Conservation (phyloP, 2,113 vertebrate species). For the Sceloporus undulatus region DNA sequence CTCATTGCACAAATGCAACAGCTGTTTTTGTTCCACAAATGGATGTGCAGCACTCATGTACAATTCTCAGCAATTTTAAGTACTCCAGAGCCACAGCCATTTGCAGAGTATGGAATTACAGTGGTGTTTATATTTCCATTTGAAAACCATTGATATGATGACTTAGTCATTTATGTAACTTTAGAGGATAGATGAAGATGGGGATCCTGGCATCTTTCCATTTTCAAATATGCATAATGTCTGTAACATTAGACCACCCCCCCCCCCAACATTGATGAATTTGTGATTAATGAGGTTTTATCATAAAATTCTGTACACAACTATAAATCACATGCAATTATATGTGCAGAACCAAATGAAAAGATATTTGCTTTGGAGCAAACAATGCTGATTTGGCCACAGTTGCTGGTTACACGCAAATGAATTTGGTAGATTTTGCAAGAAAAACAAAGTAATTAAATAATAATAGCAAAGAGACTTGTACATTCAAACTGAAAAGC, state of each 20-base stretch:
- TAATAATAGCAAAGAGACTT: slow-evolving; percentile 63
- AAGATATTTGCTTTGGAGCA: slow-evolving; percentile 80
- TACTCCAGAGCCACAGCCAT: slow-evolving; percentile 16
- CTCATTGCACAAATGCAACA: neutral
- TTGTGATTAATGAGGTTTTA: slow-evolving; percentile 76
- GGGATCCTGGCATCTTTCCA: slow-evolving; percentile 66
- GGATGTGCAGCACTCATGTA: neutral
- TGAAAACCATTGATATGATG: slow-evolving; percentile 62
- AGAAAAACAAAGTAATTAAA: slow-evolving; percentile 73
- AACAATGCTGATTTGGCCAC: slow-evolving; percentile 73
- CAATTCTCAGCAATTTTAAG: slow-evolving; percentile 50
- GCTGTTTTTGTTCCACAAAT: slow-evolving; percentile 3
- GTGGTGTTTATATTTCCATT: slow-evolving; percentile 65
- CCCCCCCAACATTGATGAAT: slow-evolving; percentile 75
- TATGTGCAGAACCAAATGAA: slow-evolving; percentile 72
- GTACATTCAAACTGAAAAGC: slow-evolving; percentile 57
- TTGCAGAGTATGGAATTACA: slow-evolving; percentile 46
- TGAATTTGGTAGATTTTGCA: slow-evolving; percentile 67
- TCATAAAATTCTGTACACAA: slow-evolving; percentile 74
- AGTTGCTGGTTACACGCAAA: slow-evolving; percentile 64
- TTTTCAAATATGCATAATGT: slow-evolving; percentile 56
- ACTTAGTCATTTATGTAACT: slow-evolving; percentile 69
- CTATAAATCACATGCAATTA: slow-evolving; percentile 81
- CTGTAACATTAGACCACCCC: slow-evolving; percentile 65
- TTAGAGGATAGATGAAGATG: slow-evolving; percentile 68